These are phyloP conservation scores for Lasioglossum malachurum DNA, from an alignment of 2,888 invertebrate species.

Conservation along the genomic window DNA sequence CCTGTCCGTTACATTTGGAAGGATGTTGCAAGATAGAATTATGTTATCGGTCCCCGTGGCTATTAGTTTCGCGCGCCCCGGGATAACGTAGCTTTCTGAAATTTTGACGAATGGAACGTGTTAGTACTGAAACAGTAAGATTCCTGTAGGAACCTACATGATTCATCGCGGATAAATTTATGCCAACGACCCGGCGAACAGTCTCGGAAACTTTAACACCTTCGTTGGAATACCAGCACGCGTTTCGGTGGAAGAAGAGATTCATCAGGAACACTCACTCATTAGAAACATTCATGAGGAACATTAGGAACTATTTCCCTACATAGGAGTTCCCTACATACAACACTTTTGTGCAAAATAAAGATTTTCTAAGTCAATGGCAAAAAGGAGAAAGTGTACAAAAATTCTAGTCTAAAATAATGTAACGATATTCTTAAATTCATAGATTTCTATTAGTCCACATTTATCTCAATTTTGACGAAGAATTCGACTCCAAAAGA, in stretches of 20 bases:
- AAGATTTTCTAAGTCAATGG: no score
- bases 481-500: neutral
- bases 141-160: neutral
- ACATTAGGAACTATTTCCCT: neutral
- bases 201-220: neutral
- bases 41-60: neutral
- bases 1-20: constrained; percentile 69
- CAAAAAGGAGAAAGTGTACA: no score
- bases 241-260: neutral
- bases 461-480: neutral
- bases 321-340: neutral
- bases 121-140: neutral
- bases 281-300: neutral
- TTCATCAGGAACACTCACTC: neutral
- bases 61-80: neutral
- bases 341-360: neutral
- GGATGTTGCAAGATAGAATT: constrained; percentile 71
- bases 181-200: neutral
- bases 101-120: neutral
- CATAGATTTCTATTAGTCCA: neutral
- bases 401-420: neutral
- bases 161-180: neutral
- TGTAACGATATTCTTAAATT: neutral
- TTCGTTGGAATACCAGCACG: neutral
- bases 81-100: constrained; percentile 66